phyloP scores from a whole-genome alignment of 2,888 invertebrate genomes.

The Andricus quercusramuli region DNA sequence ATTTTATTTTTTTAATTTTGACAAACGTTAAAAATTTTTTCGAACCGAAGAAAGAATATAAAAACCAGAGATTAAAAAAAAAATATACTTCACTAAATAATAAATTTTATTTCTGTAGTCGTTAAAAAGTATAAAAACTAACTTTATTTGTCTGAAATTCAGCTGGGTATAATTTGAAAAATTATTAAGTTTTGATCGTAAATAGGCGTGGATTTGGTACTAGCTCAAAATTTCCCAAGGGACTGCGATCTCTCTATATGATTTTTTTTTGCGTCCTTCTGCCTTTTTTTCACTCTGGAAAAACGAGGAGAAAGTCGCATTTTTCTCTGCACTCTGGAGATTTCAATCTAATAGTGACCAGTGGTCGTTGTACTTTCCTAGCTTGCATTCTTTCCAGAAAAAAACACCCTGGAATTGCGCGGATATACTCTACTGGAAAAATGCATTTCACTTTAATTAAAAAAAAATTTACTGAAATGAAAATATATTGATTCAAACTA shows the following conservation, averaged over 20 bases:
- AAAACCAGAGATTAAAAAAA: neutral
- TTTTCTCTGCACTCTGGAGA: constrained; percentile 18
- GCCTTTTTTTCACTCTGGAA: neutral
- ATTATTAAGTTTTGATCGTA: neutral
- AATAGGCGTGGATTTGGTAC: neutral
- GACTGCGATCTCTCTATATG: neutral
- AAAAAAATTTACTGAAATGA: neutral
- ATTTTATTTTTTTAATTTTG: no score
- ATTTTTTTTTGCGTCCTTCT: neutral
- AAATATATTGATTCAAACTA: neutral
- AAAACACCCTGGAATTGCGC: neutral
- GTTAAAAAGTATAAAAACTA: neutral
- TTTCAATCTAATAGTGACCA: constrained; percentile 27
- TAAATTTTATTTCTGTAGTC: neutral
- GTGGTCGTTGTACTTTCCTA: constrained; percentile 16
- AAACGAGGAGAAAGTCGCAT: constrained; percentile 26
- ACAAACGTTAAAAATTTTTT: no score
- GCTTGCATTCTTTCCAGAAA: constrained; percentile 1
- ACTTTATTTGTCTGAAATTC: neutral
- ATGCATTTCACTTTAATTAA: constrained; percentile 11
- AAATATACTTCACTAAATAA: neutral
- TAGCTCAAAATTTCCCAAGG: neutral
- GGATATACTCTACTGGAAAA: neutral
- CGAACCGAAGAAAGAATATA: no score
- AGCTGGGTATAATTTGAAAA: neutral